Conservation (phyloP, 2,797 vertebrate species). For the Tamandua tetradactyla region DNA sequence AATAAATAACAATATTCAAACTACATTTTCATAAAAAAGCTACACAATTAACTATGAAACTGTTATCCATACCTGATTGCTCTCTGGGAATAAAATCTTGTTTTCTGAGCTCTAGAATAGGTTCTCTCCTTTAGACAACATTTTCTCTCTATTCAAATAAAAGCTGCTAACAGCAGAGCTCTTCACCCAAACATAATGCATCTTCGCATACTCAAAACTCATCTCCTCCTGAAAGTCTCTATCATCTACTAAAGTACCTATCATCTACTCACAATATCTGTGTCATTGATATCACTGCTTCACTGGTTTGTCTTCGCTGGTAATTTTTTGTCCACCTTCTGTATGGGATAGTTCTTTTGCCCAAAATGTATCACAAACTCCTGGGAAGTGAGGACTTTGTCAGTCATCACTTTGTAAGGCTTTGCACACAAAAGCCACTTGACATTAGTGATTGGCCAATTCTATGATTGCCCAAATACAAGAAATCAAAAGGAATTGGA, state of each 20-base stretch:
- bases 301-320: not conserved
- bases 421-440: not conserved
- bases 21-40: constrained; percentile 55
- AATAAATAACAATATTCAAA: constrained; percentile 1
- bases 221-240: not conserved
- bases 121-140: not conserved
- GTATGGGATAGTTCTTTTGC: not conserved
- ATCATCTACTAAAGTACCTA: not conserved
- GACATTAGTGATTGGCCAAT: not conserved
- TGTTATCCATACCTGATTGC: not conserved
- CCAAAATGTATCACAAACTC: not conserved
- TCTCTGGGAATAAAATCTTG: constrained; percentile 11
- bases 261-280: not conserved
- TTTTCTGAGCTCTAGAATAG: constrained; percentile 19
- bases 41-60: constrained; percentile 19
- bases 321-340: not conserved
- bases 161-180: not conserved
- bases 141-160: constrained; percentile 31
- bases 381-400: not conserved
- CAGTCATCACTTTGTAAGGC: not conserved
- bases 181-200: not conserved
- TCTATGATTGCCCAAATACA: not conserved
- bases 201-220: not conserved
- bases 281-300: not conserved
- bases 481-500: not conserved